Evolutionary conservation across 2,797 vertebrate genomes (phyloP).

Genomic region (Selene dorsalis): DNA sequence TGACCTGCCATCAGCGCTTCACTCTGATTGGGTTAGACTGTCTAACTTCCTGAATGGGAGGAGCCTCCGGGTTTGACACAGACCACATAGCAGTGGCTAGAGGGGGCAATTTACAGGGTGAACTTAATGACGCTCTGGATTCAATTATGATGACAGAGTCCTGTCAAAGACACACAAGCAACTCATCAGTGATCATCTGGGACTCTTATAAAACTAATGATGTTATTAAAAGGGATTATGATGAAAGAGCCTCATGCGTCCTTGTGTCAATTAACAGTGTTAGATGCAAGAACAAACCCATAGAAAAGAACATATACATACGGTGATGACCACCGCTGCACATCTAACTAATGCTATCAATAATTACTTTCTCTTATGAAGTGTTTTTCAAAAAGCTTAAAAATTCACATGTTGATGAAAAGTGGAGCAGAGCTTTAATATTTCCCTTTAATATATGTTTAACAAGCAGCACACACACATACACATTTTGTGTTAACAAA

Average conservation of each 20-base stretch:
- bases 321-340: background rate
- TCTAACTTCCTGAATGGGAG: constrained; percentile 61
- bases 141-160: constrained; percentile 49
- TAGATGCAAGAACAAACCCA: constrained; percentile 4
- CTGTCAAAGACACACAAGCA: constrained; percentile 29
- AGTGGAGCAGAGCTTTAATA: constrained; percentile 33
- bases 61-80: constrained; percentile 29
- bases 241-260: constrained; percentile 16
- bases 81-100: constrained; percentile 12
- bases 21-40: constrained; percentile 64
- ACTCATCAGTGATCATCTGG: constrained; percentile 40
- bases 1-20: constrained; percentile 60
- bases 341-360: background rate
- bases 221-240: constrained; percentile 17
- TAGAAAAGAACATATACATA: background rate
- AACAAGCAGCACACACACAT: constrained; percentile 30
- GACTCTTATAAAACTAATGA: constrained; percentile 25
- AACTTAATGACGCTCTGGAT: constrained; percentile 60
- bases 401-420: constrained; percentile 10
- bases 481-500: constrained; percentile 48
- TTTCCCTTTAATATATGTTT: constrained; percentile 49
- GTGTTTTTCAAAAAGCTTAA: background rate
- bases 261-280: constrained; percentile 10
- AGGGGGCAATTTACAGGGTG: constrained; percentile 42
- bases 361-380: background rate